phyloP scores from a whole-genome alignment of 53 echinoderm and acorn worm species.

The Luidia sarsii region DNA sequence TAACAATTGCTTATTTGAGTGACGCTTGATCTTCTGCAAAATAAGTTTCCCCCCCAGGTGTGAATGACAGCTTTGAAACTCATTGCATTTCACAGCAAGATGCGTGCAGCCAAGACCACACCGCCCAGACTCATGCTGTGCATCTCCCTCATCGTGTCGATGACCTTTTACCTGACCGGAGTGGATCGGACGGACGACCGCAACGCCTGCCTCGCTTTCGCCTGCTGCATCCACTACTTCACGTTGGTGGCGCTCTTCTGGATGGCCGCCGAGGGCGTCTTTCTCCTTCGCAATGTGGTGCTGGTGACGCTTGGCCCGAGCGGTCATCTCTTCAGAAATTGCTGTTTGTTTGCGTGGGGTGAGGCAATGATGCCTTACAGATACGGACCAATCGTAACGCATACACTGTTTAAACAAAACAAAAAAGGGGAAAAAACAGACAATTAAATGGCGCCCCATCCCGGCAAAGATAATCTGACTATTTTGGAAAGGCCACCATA shows the following conservation, averaged over 20 bases:
- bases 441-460: not conserved
- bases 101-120: constrained; percentile 50
- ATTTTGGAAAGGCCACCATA: not conserved
- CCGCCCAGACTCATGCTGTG: constrained; percentile 56
- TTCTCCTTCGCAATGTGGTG: constrained; percentile 49
- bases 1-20: too few species aligned
- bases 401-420: not conserved
- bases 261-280: constrained; percentile 57
- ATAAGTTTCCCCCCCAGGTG: too few species aligned
- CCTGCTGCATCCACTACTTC: constrained; percentile 57
- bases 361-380: not conserved
- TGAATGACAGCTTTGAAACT: too few species aligned
- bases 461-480: too few species aligned
- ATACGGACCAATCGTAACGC: not conserved
- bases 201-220: constrained; percentile 41
- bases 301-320: constrained; percentile 33
- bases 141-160: constrained; percentile 36
- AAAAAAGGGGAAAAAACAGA: not conserved
- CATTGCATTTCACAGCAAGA: constrained; percentile 2
- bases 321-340: constrained; percentile 36
- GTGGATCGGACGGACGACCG: constrained; percentile 28
- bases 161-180: constrained; percentile 41
- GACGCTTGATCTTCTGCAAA: too few species aligned
- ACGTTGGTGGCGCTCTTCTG: constrained; percentile 57
- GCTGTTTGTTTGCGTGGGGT: constrained; percentile 52